A percentile compares a stretch with the other conserved stretches of the same genome.
Conservation (phyloP, 2,888 invertebrate genomes). For the Mythimna lalbum region DNA sequence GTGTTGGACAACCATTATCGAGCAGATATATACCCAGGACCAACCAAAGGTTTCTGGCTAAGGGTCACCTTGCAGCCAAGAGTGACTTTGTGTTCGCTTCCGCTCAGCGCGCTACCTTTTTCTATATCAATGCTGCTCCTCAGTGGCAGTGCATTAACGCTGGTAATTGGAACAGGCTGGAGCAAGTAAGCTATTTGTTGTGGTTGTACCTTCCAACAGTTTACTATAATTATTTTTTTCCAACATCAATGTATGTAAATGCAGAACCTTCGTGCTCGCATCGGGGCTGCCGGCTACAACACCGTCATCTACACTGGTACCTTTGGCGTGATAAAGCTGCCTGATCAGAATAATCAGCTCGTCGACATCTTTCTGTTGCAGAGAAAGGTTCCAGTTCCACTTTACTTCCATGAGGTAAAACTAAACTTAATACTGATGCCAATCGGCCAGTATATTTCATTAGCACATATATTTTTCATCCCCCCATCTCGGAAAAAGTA, state of each 20-base stretch:
- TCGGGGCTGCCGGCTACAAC: conserved; percentile 79
- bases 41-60: conserved; percentile 83
- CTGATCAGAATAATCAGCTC: conserved; percentile 80
- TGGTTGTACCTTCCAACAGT: too few species aligned
- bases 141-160: conserved; percentile 92
- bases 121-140: conserved; percentile 92
- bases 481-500: too few species aligned
- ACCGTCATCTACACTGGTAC: conserved; percentile 91
- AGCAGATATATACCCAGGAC: conserved; percentile 84
- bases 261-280: conserved; percentile 81
- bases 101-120: conserved; percentile 91
- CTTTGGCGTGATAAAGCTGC: conserved; percentile 89
- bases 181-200: conserved; percentile 72
- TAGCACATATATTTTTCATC: too few species aligned
- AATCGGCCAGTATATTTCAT: too few species aligned
- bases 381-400: conserved; percentile 84
- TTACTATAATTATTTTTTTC: too few species aligned
- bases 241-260: conserved; percentile 4
- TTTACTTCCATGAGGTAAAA: conserved; percentile 84
- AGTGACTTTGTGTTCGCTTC: conserved; percentile 91
- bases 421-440: background rate
- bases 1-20: conserved; percentile 76
- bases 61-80: conserved; percentile 92
- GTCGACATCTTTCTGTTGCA: conserved; percentile 83
- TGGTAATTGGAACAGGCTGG: conserved; percentile 90